Percentiles rank a stretch among this genome's conserved stretches.
phyloP scores from a whole-genome alignment of 2,113 vertebrate genomes.

The Brachypteracias leptosomus region DNA sequence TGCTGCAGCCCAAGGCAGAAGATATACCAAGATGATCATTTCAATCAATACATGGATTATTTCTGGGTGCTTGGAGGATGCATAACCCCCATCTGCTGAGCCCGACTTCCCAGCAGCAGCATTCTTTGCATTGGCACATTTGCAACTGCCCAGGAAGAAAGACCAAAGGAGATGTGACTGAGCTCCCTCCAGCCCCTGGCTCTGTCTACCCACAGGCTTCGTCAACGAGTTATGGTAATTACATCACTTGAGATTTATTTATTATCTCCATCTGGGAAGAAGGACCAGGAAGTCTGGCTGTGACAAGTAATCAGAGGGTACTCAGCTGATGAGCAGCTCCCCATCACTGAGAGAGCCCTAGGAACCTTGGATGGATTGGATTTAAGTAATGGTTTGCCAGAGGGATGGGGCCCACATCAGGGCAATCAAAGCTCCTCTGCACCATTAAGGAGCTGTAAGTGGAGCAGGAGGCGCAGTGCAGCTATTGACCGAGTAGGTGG shows the following conservation, averaged over 20 bases:
- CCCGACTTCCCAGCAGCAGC: background rate
- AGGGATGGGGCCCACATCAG: slow-evolving; percentile 28
- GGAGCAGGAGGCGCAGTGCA: slow-evolving; percentile 35
- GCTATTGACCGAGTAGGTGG: slow-evolving; percentile 51
- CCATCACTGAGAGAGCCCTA: slow-evolving; percentile 13
- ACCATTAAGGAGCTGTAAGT: slow-evolving; percentile 56
- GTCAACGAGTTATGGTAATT: slow-evolving; percentile 29
- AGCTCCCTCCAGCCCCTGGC: background rate
- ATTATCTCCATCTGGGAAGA: slow-evolving; percentile 16
- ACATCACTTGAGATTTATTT: slow-evolving; percentile 45
- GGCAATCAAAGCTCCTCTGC: slow-evolving; percentile 47
- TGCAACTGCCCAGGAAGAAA: background rate
- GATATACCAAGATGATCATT: background rate
- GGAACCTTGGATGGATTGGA: slow-evolving; percentile 5
- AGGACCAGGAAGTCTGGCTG: slow-evolving; percentile 49
- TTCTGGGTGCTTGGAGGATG: background rate
- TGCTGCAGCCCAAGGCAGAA: background rate
- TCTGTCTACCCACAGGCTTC: slow-evolving; percentile 17
- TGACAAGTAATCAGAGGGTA: slow-evolving; percentile 45
- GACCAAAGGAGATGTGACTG: background rate
- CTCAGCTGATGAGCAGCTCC: slow-evolving; percentile 51
- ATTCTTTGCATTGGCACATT: background rate
- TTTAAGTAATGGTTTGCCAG: slow-evolving; percentile 59
- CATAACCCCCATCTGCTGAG: background rate
- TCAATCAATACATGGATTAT: background rate